Conservation (phyloP, 1,140 invertebrate species). For the Brachystomella parvula region DNA sequence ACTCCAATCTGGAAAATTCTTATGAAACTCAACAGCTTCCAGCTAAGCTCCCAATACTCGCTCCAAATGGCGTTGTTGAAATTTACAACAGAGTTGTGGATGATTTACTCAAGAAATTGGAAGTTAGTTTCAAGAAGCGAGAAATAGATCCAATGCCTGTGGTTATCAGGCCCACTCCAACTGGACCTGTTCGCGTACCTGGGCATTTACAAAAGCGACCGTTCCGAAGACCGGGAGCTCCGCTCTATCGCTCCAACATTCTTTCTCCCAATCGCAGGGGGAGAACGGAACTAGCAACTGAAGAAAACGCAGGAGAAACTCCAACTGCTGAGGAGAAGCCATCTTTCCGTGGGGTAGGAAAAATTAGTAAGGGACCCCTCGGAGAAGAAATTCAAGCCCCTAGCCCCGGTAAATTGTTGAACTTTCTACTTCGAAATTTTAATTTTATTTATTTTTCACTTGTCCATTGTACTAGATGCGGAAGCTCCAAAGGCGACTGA, state of each 20-base stretch:
- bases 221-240: conserved; percentile 34
- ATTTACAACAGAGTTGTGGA: conserved; percentile 38
- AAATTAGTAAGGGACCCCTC: conserved; percentile 34
- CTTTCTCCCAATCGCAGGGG: not conserved
- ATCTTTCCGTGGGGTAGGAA: conserved; percentile 23
- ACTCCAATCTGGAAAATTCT: conserved; percentile 18
- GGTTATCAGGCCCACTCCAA: conserved; percentile 34
- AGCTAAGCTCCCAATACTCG: conserved; percentile 33
- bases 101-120: conserved; percentile 32
- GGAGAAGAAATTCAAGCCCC: not conserved
- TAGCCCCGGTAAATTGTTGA: not conserved
- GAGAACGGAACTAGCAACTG: not conserved
- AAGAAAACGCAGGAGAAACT: not conserved
- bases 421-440: not conserved
- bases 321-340: conserved; percentile 5
- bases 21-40: conserved; percentile 34
- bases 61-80: conserved; percentile 37
- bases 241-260: conserved; percentile 27
- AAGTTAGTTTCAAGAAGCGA: conserved; percentile 29
- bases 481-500: not conserved
- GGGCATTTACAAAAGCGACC: conserved; percentile 36
- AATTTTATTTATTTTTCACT: not conserved
- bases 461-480: not conserved
- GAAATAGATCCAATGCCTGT: conserved; percentile 35
- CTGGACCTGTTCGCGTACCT: conserved; percentile 35